Evolutionary conservation across 2,888 invertebrate species (phyloP).

Genomic region (Sinelater perroti): DNA sequence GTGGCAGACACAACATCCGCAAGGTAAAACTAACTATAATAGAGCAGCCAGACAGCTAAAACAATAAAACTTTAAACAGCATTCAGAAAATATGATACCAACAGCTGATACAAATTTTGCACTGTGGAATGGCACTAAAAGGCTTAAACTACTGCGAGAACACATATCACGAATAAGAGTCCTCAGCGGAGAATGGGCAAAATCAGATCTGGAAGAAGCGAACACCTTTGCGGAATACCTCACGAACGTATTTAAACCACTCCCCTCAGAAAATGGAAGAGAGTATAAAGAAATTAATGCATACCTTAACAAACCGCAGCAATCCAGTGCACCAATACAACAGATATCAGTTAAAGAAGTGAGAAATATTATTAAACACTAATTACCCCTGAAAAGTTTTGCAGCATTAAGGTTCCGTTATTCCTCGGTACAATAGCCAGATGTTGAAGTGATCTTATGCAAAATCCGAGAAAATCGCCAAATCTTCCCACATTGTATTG

Average conservation of each 20-base stretch:
- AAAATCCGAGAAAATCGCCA: background rate
- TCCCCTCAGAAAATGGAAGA: background rate
- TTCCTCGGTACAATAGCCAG: background rate
- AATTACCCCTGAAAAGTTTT: background rate
- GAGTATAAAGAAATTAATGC: background rate
- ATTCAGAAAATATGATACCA: background rate
- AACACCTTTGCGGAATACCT: background rate
- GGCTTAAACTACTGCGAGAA: background rate
- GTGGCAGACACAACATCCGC: background rate
- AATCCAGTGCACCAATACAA: background rate
- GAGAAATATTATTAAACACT: background rate
- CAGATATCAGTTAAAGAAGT: background rate
- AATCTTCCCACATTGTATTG: background rate
- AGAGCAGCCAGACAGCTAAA: background rate
- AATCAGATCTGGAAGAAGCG: background rate
- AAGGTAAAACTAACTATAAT: background rate
- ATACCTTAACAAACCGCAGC: background rate
- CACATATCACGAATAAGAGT: background rate
- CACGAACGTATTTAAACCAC: background rate
- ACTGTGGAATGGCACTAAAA: background rate
- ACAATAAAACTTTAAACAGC: background rate
- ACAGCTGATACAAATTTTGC: background rate
- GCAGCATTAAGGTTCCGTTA: background rate
- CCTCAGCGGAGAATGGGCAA: background rate
- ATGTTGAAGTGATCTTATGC: background rate